phyloP scores from a whole-genome alignment of 1,140 invertebrate species.

The Rhynchophorus ferrugineus region DNA sequence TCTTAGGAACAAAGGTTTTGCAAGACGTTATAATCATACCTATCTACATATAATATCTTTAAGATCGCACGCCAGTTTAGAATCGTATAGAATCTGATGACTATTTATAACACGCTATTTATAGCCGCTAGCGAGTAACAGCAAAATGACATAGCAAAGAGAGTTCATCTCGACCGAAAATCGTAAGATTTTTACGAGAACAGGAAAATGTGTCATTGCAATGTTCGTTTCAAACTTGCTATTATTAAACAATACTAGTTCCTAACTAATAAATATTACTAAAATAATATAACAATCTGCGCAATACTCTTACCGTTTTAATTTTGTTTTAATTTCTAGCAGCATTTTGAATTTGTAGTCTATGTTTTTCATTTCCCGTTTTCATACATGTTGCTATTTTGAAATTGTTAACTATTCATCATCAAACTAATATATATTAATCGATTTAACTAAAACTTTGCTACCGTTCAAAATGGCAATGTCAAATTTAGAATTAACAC shows the following conservation, averaged over 20 bases:
- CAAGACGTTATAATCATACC: constrained; percentile 3
- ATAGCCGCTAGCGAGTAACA: constrained; percentile 3
- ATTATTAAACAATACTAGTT: no score
- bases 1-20: no score
- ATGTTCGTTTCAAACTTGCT: no score
- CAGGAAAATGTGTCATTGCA: not conserved
- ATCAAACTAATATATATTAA: not conserved
- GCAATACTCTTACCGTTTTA: not conserved
- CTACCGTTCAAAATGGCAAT: not conserved
- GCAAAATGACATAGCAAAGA: constrained; percentile 10
- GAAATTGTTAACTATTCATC: not conserved
- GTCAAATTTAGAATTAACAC: not conserved
- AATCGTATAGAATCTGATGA: constrained; percentile 12
- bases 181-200: not conserved
- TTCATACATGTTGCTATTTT: not conserved
- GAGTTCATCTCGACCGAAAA: constrained; percentile 7
- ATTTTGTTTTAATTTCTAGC: not conserved
- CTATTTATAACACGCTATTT: constrained; percentile 10
- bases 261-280: no score
- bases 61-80: constrained; percentile 3
- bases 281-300: no score
- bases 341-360: not conserved
- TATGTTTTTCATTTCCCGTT: not conserved
- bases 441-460: not conserved
- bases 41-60: constrained; percentile 11